These are phyloP conservation scores for Sebastes taczanowskii DNA, from an alignment of 2,797 vertebrate genomes.

Conservation along the genomic window DNA sequence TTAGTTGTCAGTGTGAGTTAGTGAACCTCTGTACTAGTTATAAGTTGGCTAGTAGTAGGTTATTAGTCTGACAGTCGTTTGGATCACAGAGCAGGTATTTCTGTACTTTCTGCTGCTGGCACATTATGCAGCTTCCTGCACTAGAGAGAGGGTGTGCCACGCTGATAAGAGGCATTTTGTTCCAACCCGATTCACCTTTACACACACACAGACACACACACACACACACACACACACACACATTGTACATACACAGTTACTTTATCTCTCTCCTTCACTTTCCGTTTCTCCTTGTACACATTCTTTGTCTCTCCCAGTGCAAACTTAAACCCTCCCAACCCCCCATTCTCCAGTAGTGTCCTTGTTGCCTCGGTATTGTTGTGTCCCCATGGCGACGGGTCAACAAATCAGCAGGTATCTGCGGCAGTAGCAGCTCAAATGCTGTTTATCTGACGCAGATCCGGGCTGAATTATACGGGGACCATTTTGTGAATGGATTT, in stretches of 20 bases:
- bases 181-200: conserved; percentile 39
- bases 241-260: neutral
- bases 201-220: neutral
- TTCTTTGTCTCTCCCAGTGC: conserved; percentile 11
- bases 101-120: neutral
- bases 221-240: conserved; percentile 1
- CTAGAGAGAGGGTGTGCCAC: conserved; percentile 20
- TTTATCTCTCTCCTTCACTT: conserved; percentile 7
- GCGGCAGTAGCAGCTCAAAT: neutral
- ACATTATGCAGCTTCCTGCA: conserved; percentile 42
- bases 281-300: conserved; percentile 18
- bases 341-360: neutral
- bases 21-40: neutral
- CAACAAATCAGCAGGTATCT: conserved; percentile 55
- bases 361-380: conserved; percentile 56
- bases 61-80: neutral
- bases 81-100: conserved; percentile 21
- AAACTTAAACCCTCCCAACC: conserved; percentile 4
- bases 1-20: neutral
- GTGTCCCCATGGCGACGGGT: conserved; percentile 58
- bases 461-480: neutral
- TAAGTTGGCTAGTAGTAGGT: neutral
- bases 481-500: conserved; percentile 23
- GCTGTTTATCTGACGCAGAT: neutral
- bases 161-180: conserved; percentile 62